Evolutionary conservation across 2,888 invertebrate genomes (phyloP).

Genomic region (Perithous albicinctus): DNA sequence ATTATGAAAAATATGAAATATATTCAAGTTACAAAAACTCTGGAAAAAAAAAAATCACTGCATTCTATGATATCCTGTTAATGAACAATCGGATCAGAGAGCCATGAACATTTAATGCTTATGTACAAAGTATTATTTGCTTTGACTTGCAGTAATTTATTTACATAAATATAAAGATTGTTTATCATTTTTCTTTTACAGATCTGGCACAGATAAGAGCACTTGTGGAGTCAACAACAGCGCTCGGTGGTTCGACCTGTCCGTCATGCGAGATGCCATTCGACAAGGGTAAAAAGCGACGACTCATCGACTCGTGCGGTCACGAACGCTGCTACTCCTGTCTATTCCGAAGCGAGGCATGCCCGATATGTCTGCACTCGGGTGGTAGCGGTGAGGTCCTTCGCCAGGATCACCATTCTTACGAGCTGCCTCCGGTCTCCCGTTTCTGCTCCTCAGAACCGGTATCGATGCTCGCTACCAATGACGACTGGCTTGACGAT

Average conservation of each 20-base stretch:
- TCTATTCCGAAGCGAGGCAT: constrained; percentile 96
- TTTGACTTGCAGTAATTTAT: background rate
- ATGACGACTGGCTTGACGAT: constrained; percentile 80
- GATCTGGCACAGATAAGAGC: constrained; percentile 94
- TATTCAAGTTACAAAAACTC: too few species aligned
- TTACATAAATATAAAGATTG: background rate
- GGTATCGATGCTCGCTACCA: constrained; percentile 73
- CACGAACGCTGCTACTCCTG: constrained; percentile 98
- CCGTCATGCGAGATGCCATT: constrained; percentile 97
- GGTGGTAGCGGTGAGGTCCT: constrained; percentile 84
- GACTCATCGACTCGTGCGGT: constrained; percentile 97
- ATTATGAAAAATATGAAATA: too few species aligned
- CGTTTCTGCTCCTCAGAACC: constrained; percentile 73
- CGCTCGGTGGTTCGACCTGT: constrained; percentile 88
- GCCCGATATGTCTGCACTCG: constrained; percentile 90
- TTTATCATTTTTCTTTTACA: constrained; percentile 84
- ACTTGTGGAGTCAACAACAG: constrained; percentile 90
- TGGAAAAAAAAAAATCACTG: too few species aligned
- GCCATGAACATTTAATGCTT: too few species aligned
- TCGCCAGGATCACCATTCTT: constrained; percentile 84
- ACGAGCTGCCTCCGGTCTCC: constrained; percentile 72
- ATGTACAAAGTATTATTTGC: constrained; percentile 31
- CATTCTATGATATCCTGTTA: too few species aligned
- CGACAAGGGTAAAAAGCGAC: constrained; percentile 98
- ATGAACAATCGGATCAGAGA: too few species aligned